Base-by-base conservation (phyloP, 37 sponge, comb jelly and placozoan species). In the Sycon ciliatum region DNA sequence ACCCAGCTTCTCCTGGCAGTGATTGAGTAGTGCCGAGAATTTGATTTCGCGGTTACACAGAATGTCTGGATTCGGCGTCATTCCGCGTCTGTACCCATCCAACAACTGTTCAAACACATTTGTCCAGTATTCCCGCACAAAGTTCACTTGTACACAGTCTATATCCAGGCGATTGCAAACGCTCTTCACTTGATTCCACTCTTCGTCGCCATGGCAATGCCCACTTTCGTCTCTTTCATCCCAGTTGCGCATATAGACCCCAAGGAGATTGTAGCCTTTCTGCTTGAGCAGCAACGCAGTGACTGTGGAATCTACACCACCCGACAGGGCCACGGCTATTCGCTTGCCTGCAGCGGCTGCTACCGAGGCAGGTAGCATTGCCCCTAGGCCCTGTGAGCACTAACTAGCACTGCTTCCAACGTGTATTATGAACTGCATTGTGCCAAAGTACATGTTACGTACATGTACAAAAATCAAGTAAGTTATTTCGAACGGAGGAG, bases 81-180 rank as follows among this genome's bases (percentile, higher is more conserved):
- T 32, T 6, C 89, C 89, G 23, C 2, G n/a, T 26, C 76, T 42
- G 49, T 77, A 78, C 18, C 7, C 76, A 38, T 53, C 27, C 26
- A 88, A 38, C 26, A 80, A 76, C 6, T 57, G 85, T 83, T 80
- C 82, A 71, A 92, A 92, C 0, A 92, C 89, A 7, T 88, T 33
- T 36, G 88, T 84, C 93, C 93, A 92, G 72, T 92, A 92, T 38
- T 92, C 83, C 71, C 84, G 79, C 13, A 88, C 80, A 63, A 92
- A 82, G 56, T 79, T 56, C 4, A 82, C 80, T 53, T 49, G 54
- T 13, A 38, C 23, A 36, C 74, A 82, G 0, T 76, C 81, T 0
- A 92, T 84, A 16, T 35, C 68, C 27, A 92, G 60, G 0, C 34
- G 37, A n/a, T 56, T 11, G 27, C 93, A 92, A 31, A 88, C 67